phyloP scores from a whole-genome alignment of 2,797 vertebrate genomes.

The Ctenosaura bakeri region DNA sequence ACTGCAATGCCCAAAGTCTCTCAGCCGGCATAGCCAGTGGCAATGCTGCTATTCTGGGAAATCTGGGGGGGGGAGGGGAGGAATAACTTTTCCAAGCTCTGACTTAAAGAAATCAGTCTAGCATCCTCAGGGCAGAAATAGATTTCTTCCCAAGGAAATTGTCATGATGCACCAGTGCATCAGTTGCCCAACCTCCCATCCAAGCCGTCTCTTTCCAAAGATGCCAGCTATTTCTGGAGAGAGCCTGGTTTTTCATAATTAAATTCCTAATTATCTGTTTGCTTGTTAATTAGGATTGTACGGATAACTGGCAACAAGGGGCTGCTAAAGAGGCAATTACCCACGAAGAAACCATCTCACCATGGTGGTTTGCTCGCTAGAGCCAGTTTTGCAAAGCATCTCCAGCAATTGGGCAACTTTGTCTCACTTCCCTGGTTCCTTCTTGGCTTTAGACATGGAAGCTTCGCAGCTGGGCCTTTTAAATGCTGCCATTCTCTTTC shows the following conservation, averaged over 20 bases:
- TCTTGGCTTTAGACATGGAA: not conserved
- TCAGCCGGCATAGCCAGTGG: too few relatives aligned
- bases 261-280: slow-evolving; percentile 64
- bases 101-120: not conserved
- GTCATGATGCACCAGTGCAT: not conserved
- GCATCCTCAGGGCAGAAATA: not conserved
- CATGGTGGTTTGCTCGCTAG: not conserved
- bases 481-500: too few relatives aligned
- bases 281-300: slow-evolving; percentile 59
- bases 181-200: not conserved
- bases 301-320: slow-evolving; percentile 34
- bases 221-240: slow-evolving; percentile 49
- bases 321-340: slow-evolving; percentile 39
- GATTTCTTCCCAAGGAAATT: not conserved
- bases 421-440: not conserved
- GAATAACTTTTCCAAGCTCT: not conserved
- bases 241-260: slow-evolving; percentile 47
- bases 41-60: too few relatives aligned
- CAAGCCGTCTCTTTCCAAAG: slow-evolving; percentile 12
- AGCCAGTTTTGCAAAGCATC: slow-evolving; percentile 3
- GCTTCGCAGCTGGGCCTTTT: not conserved
- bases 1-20: too few relatives aligned
- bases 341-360: not conserved
- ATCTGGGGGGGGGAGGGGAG: too few relatives aligned
- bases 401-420: not conserved